phyloP scores from a whole-genome alignment of 64 coral and sea anemone species.

The Acropora tenuis region DNA sequence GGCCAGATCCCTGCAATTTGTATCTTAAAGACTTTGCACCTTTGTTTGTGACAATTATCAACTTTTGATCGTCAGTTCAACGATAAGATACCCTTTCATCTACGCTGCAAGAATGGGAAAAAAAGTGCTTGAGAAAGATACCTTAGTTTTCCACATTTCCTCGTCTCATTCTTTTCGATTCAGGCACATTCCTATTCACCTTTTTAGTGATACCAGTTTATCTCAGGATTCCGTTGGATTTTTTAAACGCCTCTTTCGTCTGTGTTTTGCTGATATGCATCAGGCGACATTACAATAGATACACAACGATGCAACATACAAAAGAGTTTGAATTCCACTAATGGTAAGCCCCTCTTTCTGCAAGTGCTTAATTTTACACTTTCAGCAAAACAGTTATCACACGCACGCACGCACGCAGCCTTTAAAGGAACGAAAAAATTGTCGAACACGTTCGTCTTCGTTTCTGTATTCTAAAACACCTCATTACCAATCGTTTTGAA shows the following conservation, averaged over 20 bases:
- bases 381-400: neutral
- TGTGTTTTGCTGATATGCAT: neutral
- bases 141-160: neutral
- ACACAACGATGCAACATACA: neutral
- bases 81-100: neutral
- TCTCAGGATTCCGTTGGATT: neutral
- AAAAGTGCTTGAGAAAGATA: neutral
- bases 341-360: neutral
- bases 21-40: too few relatives aligned
- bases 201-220: neutral
- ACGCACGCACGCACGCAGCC: neutral
- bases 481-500: slow-evolving; percentile 39
- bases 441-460: neutral
- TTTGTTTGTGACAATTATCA: too few relatives aligned
- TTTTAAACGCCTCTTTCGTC: neutral
- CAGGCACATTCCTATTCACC: too few relatives aligned
- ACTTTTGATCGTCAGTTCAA: neutral
- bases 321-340: neutral
- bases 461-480: slow-evolving; percentile 2
- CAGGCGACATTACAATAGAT: neutral
- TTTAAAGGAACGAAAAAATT: neutral
- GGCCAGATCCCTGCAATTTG: neutral
- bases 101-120: neutral
- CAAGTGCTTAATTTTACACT: slow-evolving; percentile 13
- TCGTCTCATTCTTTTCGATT: too few relatives aligned